Base-by-base conservation (phyloP, 2,797 vertebrate species). In the Jordanella pulchra region DNA sequence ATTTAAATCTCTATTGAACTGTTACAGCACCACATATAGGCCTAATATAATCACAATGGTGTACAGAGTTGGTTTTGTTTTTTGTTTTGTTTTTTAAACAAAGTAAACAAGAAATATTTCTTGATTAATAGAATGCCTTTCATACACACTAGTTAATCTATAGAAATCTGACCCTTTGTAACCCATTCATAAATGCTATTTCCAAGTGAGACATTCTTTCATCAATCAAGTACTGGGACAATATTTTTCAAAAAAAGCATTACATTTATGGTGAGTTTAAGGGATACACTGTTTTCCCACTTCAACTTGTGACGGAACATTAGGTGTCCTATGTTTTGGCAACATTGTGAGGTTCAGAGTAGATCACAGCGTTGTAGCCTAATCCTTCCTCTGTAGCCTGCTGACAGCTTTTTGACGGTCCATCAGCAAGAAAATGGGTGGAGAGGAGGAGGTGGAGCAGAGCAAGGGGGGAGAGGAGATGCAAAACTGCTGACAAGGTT, bases 401-500 rank as follows among this genome's bases (percentile, higher is more conserved):
- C 63, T 44, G 81, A 80, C 85, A 87, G 84, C 80, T 73, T 75
- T 25, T 7, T 54, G 48, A 84, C 48, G 30, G 80, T 80, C 84
- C 78, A 85, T 88, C 85, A 87, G 68, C 83, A 56, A 61, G 75
- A 72, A 86, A 89, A 87, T 73, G 80, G 85, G 76, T 18, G 60
- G 79, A 58, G 73, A 71, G 56, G 72, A 72, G 75, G 76, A 48
- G 69, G 76, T 39, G 63, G 72, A 7, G 61, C 30, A 14, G 51
- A 39, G 39, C 5, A 42, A 44, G 65, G 18, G 79, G 55, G 71
- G 70, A 39, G 65, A 55, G 74, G 73, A 80, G 6, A 47, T 10
- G 47, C 76, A 69, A 88, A 90, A 84, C 25, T 79, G 87, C 88
- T 88, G 89, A 91, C 84, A 44, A 67, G 75, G 85, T 86, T 50